These are phyloP conservation scores for Brachystomella parvula DNA, from an alignment of 1,140 invertebrate genomes.

Conservation along the genomic window DNA sequence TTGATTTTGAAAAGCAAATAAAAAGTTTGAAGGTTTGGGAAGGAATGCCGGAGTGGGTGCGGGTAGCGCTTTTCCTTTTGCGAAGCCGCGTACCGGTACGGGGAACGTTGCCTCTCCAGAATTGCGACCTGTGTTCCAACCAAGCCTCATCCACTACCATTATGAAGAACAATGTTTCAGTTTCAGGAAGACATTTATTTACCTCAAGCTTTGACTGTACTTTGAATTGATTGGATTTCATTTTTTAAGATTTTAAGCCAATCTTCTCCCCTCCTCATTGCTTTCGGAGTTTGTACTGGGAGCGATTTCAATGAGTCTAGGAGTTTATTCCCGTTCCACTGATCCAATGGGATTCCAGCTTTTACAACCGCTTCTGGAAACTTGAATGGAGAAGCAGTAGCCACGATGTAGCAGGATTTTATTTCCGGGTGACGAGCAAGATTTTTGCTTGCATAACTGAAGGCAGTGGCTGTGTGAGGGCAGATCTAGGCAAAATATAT, in stretches of 20 bases:
- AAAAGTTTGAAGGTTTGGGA: too few relatives aligned
- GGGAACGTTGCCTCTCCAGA: too few relatives aligned
- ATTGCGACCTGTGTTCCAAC: too few relatives aligned
- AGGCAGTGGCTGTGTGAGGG: slow-evolving; percentile 47
- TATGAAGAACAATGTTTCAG: too few relatives aligned
- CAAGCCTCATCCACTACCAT: too few relatives aligned
- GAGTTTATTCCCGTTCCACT: slow-evolving; percentile 25
- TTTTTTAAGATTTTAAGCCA: slow-evolving; percentile 42
- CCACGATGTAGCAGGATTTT: slow-evolving; percentile 40
- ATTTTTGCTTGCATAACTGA: slow-evolving; percentile 42
- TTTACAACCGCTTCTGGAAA: slow-evolving; percentile 44
- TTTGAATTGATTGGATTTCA: slow-evolving; percentile 41
- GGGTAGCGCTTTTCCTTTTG: too few relatives aligned
- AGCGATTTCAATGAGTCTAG: slow-evolving; percentile 37
- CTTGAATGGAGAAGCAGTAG: slow-evolving; percentile 47
- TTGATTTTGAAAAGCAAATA: too few relatives aligned
- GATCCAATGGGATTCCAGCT: slow-evolving; percentile 38
- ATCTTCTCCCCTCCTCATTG: slow-evolving; percentile 42
- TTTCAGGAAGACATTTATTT: not conserved
- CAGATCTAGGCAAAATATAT: slow-evolving; percentile 39
- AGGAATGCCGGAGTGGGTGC: too few relatives aligned
- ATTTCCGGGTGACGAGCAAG: not conserved
- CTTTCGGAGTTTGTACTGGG: slow-evolving; percentile 27
- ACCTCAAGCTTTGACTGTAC: not conserved
- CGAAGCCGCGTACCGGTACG: too few relatives aligned